A percentile compares a stretch with the other conserved stretches of the same genome.
Conservation (phyloP, 2,113 vertebrate species). For the Megaleporinus macrocephalus region DNA sequence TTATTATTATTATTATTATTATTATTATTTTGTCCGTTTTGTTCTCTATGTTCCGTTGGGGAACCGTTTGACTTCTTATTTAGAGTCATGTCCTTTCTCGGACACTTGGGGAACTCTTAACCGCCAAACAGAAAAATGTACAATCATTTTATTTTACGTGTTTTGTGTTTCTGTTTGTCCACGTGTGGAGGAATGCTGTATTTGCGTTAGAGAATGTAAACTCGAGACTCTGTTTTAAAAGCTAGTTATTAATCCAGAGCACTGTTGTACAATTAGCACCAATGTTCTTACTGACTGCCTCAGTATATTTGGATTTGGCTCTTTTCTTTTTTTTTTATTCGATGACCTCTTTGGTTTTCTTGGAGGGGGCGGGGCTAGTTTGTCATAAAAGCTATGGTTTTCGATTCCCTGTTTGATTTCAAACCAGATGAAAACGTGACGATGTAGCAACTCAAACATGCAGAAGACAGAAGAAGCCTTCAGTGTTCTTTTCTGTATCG, state of each 20-base stretch:
- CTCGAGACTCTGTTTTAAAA: conserved; percentile 87
- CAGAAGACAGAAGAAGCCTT: conserved; percentile 17
- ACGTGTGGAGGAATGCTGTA: conserved; percentile 86
- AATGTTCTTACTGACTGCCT: conserved; percentile 81
- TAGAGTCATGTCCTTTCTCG: conserved; percentile 64
- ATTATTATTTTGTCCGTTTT: conserved; percentile 70
- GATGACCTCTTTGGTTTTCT: background rate
- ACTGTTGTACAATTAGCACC: conserved; percentile 87
- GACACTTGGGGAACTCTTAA: conserved; percentile 81
- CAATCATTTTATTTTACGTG: conserved; percentile 88
- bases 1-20: conserved; percentile 29
- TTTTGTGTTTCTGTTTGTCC: conserved; percentile 86
- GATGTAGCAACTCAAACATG: conserved; percentile 54
- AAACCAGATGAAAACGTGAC: conserved; percentile 23
- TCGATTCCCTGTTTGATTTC: conserved; percentile 43
- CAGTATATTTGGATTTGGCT: conserved; percentile 75
- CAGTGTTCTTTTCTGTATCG: conserved; percentile 38
- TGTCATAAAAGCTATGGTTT: conserved; percentile 43
- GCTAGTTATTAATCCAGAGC: conserved; percentile 85
- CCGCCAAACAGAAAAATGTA: conserved; percentile 83
- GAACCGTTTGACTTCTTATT: conserved; percentile 61
- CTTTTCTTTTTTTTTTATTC: conserved; percentile 34
- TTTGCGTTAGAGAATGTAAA: conserved; percentile 89
- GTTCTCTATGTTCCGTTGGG: conserved; percentile 80
- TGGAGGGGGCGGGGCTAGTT: background rate